Percentiles rank a stretch among this genome's conserved stretches.
Conservation (phyloP, 2,113 vertebrate species). For the Aleadryas rufinucha region DNA sequence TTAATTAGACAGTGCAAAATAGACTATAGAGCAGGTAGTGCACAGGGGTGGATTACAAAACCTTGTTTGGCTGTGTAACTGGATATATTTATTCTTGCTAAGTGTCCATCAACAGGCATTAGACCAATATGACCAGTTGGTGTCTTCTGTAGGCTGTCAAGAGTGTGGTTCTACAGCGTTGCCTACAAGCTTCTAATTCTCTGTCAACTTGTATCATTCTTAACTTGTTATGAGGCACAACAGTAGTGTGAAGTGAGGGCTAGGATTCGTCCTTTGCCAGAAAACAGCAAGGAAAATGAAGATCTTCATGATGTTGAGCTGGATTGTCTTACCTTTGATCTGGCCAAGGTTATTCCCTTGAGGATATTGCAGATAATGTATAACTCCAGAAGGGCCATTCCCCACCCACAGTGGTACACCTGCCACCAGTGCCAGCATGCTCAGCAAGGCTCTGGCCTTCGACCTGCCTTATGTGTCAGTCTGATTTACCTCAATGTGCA, state of each 20-base stretch:
- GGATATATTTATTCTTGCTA: not conserved
- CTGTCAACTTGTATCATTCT: not conserved
- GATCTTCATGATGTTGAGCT: not conserved
- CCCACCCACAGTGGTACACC: not conserved
- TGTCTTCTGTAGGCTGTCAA: not conserved
- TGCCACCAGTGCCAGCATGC: not conserved
- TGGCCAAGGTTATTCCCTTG: not conserved
- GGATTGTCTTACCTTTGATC: not conserved
- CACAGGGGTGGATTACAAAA: not conserved
- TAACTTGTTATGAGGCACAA: not conserved
- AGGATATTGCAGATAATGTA: not conserved
- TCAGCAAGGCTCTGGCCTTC: not conserved
- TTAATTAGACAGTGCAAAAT: not conserved
- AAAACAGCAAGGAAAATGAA: not conserved
- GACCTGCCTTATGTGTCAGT: not conserved
- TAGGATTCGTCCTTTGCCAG: not conserved
- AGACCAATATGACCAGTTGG: not conserved
- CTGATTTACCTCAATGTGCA: not conserved
- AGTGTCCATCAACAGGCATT: not conserved
- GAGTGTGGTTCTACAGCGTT: not conserved
- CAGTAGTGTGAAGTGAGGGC: not conserved
- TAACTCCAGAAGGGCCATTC: not conserved
- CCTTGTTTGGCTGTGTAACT: not conserved
- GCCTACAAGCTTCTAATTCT: not conserved
- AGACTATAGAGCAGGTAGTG: not conserved